These are phyloP conservation scores for Cariama cristata DNA, from an alignment of 2,113 vertebrate species.

Conservation along the genomic window DNA sequence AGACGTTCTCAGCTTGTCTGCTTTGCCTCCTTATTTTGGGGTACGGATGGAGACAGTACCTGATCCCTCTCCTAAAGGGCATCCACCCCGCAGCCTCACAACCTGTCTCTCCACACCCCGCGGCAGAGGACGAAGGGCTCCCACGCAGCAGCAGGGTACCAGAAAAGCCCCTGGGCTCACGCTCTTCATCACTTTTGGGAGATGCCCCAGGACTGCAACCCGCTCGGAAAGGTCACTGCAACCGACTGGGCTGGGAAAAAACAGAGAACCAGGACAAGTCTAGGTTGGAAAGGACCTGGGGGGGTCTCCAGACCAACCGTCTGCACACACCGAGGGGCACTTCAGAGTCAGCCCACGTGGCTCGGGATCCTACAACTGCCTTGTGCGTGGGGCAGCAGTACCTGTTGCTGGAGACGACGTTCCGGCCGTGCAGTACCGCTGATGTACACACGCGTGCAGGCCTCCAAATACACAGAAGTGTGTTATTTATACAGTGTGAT, in stretches of 20 bases:
- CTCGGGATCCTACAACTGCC: background rate
- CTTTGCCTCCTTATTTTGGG: background rate
- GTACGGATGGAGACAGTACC: background rate
- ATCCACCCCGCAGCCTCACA: background rate
- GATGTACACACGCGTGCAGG: background rate
- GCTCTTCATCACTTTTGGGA: background rate
- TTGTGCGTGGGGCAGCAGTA: accelerated
- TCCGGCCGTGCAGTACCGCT: accelerated
- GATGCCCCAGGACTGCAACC: background rate
- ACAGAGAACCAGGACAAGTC: background rate
- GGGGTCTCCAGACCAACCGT: background rate
- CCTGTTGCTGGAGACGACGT: background rate
- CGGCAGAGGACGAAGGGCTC: background rate
- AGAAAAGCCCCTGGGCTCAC: accelerated
- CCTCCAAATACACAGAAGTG: background rate
- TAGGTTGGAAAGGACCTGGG: background rate
- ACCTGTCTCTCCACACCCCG: accelerated
- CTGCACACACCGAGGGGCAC: background rate
- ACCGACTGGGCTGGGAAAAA: background rate
- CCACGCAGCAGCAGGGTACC: background rate
- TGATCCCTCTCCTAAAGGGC: background rate
- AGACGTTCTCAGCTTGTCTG: background rate
- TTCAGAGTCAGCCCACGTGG: background rate
- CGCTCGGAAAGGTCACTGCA: accelerated
- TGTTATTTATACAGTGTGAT: background rate